These are phyloP conservation scores for Helicorthomorpha holstii DNA, from an alignment of 1,140 invertebrate genomes.

Conservation along the genomic window DNA sequence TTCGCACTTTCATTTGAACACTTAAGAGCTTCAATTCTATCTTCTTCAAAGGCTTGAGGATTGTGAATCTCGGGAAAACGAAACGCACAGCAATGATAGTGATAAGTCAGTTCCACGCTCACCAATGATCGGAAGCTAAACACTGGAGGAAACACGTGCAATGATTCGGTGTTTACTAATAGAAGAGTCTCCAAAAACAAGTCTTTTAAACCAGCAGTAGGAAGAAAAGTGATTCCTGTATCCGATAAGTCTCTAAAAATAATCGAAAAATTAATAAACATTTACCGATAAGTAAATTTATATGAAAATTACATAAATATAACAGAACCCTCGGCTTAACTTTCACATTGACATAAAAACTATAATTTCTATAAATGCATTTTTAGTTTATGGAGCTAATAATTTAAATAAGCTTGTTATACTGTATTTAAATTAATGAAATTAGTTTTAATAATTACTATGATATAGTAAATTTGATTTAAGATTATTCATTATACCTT, in stretches of 20 bases:
- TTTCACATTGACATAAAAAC: too few relatives aligned
- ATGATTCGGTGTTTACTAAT: slow-evolving; percentile 46
- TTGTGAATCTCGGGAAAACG: slow-evolving; percentile 59
- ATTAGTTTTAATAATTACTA: too few relatives aligned
- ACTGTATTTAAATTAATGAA: too few relatives aligned
- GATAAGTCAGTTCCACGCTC: slow-evolving; percentile 51
- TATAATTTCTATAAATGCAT: too few relatives aligned
- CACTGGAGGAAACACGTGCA: slow-evolving; percentile 66
- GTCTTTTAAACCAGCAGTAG: slow-evolving; percentile 48
- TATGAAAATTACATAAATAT: too few relatives aligned
- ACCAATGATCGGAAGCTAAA: slow-evolving; percentile 44
- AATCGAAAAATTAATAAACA: too few relatives aligned
- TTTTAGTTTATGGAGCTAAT: too few relatives aligned
- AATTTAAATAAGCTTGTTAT: too few relatives aligned
- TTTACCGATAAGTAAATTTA: too few relatives aligned
- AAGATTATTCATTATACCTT: too few relatives aligned
- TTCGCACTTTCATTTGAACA: background rate
- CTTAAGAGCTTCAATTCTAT: background rate
- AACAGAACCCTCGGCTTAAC: too few relatives aligned
- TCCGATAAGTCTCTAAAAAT: slow-evolving; percentile 46
- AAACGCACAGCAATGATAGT: slow-evolving; percentile 81
- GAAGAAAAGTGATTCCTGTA: slow-evolving; percentile 51
- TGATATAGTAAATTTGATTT: too few relatives aligned
- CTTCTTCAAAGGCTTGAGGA: slow-evolving; percentile 32
- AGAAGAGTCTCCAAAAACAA: slow-evolving; percentile 41